phyloP scores from a whole-genome alignment of 2,797 vertebrate species.

The Lacerta agilis region DNA sequence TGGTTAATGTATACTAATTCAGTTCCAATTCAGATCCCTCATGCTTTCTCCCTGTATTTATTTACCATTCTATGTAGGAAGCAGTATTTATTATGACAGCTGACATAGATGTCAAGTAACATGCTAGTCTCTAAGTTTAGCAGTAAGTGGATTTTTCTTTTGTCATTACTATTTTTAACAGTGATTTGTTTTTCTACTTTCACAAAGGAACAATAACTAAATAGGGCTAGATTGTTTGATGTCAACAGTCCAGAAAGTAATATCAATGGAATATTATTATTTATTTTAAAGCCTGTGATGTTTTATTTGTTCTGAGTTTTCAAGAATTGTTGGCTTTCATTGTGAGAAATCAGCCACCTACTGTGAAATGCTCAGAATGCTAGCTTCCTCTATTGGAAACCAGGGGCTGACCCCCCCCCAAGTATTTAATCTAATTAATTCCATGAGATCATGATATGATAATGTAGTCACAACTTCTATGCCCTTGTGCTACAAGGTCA shows the following conservation, averaged over 20 bases:
- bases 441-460: conserved; percentile 51
- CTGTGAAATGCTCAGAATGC: conserved; percentile 15
- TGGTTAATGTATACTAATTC: not conserved
- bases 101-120: not conserved
- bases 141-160: not conserved
- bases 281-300: not conserved
- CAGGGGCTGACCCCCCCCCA: conserved; percentile 17
- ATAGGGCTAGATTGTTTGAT: not conserved
- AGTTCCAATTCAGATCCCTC: not conserved
- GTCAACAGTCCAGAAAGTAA: not conserved
- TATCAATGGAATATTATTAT: not conserved
- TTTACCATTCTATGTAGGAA: not conserved
- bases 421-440: conserved; percentile 64
- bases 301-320: not conserved
- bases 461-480: conserved; percentile 48
- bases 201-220: not conserved
- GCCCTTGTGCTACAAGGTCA: conserved; percentile 55
- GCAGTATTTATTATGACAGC: not conserved
- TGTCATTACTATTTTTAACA: not conserved
- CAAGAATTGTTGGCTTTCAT: not conserved
- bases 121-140: not conserved
- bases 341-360: not conserved
- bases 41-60: not conserved
- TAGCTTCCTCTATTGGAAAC: conserved; percentile 3
- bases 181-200: not conserved